Conservation (phyloP, 2,113 vertebrate genomes). For the Sciurus niger region DNA sequence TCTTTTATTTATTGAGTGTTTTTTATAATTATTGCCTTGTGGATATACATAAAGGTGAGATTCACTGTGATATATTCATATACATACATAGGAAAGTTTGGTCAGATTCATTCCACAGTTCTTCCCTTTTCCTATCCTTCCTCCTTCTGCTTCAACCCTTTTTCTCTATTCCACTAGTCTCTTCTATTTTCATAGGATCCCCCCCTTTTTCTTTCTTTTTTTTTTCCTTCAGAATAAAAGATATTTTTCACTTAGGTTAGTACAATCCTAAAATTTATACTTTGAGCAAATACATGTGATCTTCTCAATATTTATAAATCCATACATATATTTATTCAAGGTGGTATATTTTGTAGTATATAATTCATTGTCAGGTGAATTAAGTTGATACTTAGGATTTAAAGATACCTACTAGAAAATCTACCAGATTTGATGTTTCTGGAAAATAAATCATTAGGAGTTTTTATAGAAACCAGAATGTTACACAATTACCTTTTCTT, state of each 20-base stretch:
- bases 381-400: conserved; percentile 35
- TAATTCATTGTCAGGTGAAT: conserved; percentile 21
- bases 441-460: conserved; percentile 4
- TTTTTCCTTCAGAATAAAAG: not conserved
- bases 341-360: conserved; percentile 13
- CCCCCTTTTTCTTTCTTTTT: too few species aligned
- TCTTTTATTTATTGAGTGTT: too few species aligned
- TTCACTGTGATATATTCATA: too few species aligned
- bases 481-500: conserved; percentile 93
- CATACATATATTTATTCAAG: not conserved
- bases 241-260: not conserved
- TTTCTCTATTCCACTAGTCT: too few species aligned
- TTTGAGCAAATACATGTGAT: conserved; percentile 18
- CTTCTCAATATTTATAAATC: not conserved
- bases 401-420: conserved; percentile 22
- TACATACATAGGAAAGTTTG: too few species aligned
- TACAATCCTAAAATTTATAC: conserved; percentile 28
- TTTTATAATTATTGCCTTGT: too few species aligned
- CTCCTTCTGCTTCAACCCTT: too few species aligned
- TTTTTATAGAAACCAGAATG: conserved; percentile 35
- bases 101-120: too few species aligned
- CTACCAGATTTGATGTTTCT: not conserved
- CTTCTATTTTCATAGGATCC: too few species aligned
- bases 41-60: too few species aligned
- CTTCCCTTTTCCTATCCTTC: too few species aligned